These are phyloP conservation scores for Stenolophus ochropezus DNA, from an alignment of 2,888 invertebrate genomes.

Conservation along the genomic window DNA sequence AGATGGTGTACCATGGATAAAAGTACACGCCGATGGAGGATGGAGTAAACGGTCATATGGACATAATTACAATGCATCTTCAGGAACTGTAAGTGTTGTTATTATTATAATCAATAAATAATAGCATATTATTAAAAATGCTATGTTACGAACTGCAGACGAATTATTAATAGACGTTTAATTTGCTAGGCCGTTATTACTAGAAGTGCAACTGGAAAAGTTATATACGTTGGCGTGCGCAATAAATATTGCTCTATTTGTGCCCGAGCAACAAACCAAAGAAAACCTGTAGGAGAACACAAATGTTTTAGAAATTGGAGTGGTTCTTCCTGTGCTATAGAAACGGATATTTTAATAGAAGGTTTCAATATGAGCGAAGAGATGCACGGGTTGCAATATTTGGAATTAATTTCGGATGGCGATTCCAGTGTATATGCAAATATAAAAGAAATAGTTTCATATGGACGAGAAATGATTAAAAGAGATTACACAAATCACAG, in stretches of 20 bases:
- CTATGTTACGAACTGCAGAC: too few species aligned
- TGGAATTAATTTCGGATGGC: slow-evolving; percentile 68
- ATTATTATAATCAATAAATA: too few species aligned
- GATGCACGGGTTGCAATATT: slow-evolving; percentile 66
- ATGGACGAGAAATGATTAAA: slow-evolving; percentile 64
- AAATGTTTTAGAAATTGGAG: too few species aligned
- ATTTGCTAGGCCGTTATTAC: too few species aligned
- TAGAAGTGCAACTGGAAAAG: slow-evolving; percentile 63
- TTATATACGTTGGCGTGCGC: too few species aligned
- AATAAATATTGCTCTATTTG: too few species aligned
- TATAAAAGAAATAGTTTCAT: too few species aligned
- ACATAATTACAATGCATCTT: slow-evolving; percentile 19
- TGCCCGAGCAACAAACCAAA: too few species aligned
- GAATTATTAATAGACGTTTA: too few species aligned
- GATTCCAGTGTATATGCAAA: slow-evolving; percentile 67
- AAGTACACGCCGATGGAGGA: slow-evolving; percentile 49
- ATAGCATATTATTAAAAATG: too few species aligned
- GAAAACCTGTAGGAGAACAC: too few species aligned
- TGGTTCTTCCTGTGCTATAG: slow-evolving; percentile 68
- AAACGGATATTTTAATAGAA: slow-evolving; percentile 67
- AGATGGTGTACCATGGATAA: slow-evolving; percentile 48
- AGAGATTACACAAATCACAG: slow-evolving; percentile 68
- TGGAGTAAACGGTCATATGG: slow-evolving; percentile 38
- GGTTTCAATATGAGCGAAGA: slow-evolving; percentile 66
- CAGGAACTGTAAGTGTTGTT: neutral